A percentile compares a stretch with the other conserved stretches of the same genome.
Conservation (phyloP, 2,888 invertebrate genomes). For the Metacarcinus magister region DNA sequence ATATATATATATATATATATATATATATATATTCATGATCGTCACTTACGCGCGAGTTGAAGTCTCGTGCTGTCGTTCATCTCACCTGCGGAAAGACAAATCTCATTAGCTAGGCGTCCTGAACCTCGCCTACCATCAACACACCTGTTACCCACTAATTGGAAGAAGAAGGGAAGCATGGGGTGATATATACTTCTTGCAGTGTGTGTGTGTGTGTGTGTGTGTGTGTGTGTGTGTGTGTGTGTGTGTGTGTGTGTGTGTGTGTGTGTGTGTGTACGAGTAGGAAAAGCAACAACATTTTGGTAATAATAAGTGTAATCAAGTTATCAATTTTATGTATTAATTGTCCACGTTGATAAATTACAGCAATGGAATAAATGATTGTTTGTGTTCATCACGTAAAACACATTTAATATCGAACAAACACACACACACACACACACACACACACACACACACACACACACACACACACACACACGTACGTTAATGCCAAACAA, state of each 20-base stretch:
- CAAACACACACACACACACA: background rate
- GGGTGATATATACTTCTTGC: background rate
- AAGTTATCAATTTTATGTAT: background rate
- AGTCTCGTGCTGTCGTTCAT: background rate
- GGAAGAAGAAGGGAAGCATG: background rate
- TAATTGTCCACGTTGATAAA: background rate
- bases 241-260: slow-evolving; percentile 50
- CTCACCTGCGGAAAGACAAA: slow-evolving; percentile 15
- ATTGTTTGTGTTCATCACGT: background rate
- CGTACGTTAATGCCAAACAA: background rate
- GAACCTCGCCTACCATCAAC: background rate
- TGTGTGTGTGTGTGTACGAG: slow-evolving; percentile 38
- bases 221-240: slow-evolving; percentile 54
- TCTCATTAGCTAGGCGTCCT: background rate
- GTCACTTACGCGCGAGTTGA: slow-evolving; percentile 10
- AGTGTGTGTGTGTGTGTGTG: slow-evolving; percentile 36
- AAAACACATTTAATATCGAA: background rate
- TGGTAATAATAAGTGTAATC: background rate
- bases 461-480: background rate
- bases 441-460: slow-evolving; percentile 32
- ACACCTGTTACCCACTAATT: slow-evolving; percentile 22
- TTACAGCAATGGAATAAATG: background rate
- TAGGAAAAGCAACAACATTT: background rate
- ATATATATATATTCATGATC: background rate
- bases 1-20: background rate